Percentiles rank a stretch among this genome's conserved stretches.
Evolutionary conservation across 2,888 invertebrate species (phyloP).

Genomic region (Nemotelus nigrinus): DNA sequence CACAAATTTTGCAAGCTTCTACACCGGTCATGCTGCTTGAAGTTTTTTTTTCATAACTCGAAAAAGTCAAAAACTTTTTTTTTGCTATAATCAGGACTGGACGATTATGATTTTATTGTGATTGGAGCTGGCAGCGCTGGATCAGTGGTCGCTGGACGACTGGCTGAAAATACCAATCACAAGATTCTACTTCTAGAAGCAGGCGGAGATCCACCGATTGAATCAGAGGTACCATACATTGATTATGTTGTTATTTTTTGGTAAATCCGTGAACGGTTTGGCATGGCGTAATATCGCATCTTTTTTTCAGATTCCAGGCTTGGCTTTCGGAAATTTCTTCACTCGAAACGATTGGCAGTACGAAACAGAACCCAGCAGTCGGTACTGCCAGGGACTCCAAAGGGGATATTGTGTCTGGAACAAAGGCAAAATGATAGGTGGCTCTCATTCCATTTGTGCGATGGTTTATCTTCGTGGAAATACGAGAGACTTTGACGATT

Average conservation of each 20-base stretch:
- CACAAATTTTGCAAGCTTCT: background rate
- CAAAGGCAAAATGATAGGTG: conserved; percentile 31
- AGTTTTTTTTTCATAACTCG: conserved; percentile 43
- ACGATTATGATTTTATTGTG: conserved; percentile 69
- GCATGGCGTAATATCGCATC: too few relatives aligned
- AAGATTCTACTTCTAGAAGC: conserved; percentile 82
- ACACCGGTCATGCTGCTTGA: background rate
- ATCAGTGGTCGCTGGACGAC: conserved; percentile 71
- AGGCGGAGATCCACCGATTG: conserved; percentile 74
- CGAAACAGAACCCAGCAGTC: background rate
- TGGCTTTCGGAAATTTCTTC: background rate
- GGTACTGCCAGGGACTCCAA: background rate
- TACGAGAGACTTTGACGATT: conserved; percentile 69
- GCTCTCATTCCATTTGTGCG: conserved; percentile 8
- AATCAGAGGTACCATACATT: conserved; percentile 59
- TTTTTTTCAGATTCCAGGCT: conserved; percentile 21
- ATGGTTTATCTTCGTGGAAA: conserved; percentile 71
- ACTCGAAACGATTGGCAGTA: conserved; percentile 21
- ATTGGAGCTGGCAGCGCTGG: conserved; percentile 73
- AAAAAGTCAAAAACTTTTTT: conserved; percentile 47
- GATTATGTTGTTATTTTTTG: background rate
- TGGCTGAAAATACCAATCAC: conserved; percentile 81
- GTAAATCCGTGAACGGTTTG: too few relatives aligned
- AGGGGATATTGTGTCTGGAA: background rate
- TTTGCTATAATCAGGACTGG: conserved; percentile 47